Conservation (phyloP, 2,113 vertebrate species). For the Charadrius vociferus region DNA sequence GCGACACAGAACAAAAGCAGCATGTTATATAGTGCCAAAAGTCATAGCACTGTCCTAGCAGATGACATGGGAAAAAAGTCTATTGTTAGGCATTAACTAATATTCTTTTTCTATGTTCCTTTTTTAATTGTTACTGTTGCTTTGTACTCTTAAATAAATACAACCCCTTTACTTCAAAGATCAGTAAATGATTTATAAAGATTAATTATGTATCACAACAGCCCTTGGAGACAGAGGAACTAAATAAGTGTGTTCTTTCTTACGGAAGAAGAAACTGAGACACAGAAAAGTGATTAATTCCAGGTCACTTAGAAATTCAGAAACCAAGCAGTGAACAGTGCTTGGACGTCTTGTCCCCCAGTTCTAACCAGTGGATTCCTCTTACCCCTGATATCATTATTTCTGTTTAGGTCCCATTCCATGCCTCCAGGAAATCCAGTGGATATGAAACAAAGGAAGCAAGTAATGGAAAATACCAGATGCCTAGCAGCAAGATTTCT, state of each 20-base stretch:
- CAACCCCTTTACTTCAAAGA: constrained; percentile 30
- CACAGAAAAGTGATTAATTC: constrained; percentile 37
- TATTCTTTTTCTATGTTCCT: neutral
- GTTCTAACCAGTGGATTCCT: neutral
- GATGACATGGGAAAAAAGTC: neutral
- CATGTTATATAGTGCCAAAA: neutral
- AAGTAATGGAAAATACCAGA: neutral
- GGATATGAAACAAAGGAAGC: neutral
- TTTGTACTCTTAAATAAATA: constrained; percentile 36
- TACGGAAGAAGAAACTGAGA: constrained; percentile 15
- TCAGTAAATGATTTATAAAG: constrained; percentile 60
- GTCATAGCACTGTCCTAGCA: neutral
- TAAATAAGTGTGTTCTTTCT: neutral
- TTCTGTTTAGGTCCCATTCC: neutral
- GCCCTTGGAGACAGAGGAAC: constrained; percentile 17
- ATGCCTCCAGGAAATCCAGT: neutral
- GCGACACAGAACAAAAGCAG: neutral
- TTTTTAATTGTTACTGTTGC: neutral
- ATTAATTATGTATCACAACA: constrained; percentile 65
- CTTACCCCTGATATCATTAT: neutral
- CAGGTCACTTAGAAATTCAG: neutral
- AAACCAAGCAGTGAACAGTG: neutral
- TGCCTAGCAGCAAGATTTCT: neutral
- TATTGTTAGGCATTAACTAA: neutral
- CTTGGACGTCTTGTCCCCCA: neutral